Conservation (phyloP, 1,140 invertebrate genomes). For the Elysia chlorotica region DNA sequence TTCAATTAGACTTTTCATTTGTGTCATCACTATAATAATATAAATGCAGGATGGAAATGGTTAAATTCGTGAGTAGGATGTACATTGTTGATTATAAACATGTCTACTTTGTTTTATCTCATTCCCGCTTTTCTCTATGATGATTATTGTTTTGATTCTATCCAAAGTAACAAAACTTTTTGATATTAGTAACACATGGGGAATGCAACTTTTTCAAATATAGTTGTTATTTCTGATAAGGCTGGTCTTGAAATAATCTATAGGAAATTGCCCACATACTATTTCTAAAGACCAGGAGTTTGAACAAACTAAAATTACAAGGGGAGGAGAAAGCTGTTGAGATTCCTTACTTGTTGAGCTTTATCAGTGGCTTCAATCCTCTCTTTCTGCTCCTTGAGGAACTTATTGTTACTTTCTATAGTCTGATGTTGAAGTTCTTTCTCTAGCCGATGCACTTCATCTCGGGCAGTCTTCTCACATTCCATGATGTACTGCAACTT, state of each 20-base stretch:
- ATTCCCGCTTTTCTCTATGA: too few relatives aligned
- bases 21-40: too few relatives aligned
- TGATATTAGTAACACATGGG: too few relatives aligned
- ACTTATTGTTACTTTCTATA: background rate
- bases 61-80: too few relatives aligned
- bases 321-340: background rate
- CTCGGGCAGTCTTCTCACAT: constrained; percentile 9
- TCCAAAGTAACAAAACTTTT: too few relatives aligned
- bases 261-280: background rate
- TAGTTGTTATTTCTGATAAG: background rate
- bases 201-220: too few relatives aligned
- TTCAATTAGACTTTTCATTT: too few relatives aligned
- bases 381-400: constrained; percentile 4
- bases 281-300: background rate
- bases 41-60: too few relatives aligned
- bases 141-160: too few relatives aligned
- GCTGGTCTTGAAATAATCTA: background rate
- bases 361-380: background rate
- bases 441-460: background rate
- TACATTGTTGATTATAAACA: too few relatives aligned
- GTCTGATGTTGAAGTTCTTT: background rate
- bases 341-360: constrained; percentile 3
- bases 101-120: too few relatives aligned
- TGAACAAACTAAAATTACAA: background rate
- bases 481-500: constrained; percentile 18